Base-by-base conservation (phyloP, 2,113 vertebrate species). In the Tupaia chinensis region DNA sequence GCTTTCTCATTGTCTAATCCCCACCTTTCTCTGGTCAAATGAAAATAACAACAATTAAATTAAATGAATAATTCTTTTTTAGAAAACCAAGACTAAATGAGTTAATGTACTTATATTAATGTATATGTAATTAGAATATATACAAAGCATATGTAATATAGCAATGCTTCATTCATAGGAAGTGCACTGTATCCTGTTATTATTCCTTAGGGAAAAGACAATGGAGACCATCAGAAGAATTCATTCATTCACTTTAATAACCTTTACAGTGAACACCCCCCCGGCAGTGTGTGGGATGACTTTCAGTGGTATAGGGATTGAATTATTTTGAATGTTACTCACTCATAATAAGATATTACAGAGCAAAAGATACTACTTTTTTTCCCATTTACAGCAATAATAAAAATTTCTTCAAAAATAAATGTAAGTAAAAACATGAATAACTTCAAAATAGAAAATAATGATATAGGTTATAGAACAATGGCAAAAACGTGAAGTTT, bases 261-360 rank as follows among this genome's bases (percentile, higher is more conserved):
- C 7, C 25, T 85, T 82, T 68, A 68, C 22, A 91, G 53, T 69
- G 63, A 27, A 72, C 20, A 69, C 0, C 56, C 9, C 4, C 79
- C 34, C 53, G 23, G 34, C 27, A 34, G 44, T 44, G 8, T 29
- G 15, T 90, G 19, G 1, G 34, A 53, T 94, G 15, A 88, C 23
- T 66, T 84, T 27, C 70, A 10, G 13, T 44, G 20, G 56, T 27
- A 73, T 12, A 27, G 13, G 0, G 29, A 44, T 68, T 44, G 13
- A 23, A 58, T 91, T 91, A 13, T 72, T 90, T 88, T 68, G 79
- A 85, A 85, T 60, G n/a, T 44, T 91, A 83, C 80, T 89, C 32
- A 77, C 56, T 91, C 78, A 69, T 89, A 82, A 34, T 0, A 63
- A 29, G 65, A 44, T 88, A 72, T 84, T 70, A 17, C 9, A 83